Conservation (phyloP, 2,888 invertebrate species). For the Acanthoscelides obtectus region DNA sequence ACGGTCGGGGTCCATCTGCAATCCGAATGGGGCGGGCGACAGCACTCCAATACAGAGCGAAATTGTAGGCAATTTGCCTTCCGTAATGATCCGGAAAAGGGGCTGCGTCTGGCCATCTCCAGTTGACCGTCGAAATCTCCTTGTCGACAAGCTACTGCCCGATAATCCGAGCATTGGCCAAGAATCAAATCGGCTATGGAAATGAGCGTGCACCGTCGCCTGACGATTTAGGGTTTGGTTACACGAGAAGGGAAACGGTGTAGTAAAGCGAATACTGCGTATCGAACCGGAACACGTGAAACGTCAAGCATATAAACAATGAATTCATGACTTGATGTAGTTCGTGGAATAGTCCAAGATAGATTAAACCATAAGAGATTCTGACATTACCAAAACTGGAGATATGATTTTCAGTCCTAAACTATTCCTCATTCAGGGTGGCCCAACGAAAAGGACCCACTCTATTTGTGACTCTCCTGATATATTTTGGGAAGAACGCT, state of each 20-base stretch:
- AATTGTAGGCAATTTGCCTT: not conserved
- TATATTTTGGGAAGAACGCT: too few relatives aligned
- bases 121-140: not conserved
- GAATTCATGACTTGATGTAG: too few relatives aligned
- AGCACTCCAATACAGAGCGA: not conserved
- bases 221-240: not conserved
- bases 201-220: not conserved
- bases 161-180: constrained; percentile 1
- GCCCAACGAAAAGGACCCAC: too few relatives aligned
- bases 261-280: too few relatives aligned
- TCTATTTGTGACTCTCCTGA: too few relatives aligned
- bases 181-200: constrained; percentile 1
- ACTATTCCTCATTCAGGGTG: too few relatives aligned
- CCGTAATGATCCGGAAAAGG: not conserved
- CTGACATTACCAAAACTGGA: too few relatives aligned
- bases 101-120: not conserved
- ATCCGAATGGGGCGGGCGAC: not conserved
- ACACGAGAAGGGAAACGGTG: not conserved
- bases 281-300: too few relatives aligned
- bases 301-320: too few relatives aligned
- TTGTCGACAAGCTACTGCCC: not conserved
- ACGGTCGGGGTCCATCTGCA: not conserved
- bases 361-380: too few relatives aligned
- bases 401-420: too few relatives aligned
- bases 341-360: too few relatives aligned